A percentile compares a stretch with the other conserved stretches of the same genome.
Conservation (phyloP, 2,113 vertebrate species). For the Brienomyrus longianalis region DNA sequence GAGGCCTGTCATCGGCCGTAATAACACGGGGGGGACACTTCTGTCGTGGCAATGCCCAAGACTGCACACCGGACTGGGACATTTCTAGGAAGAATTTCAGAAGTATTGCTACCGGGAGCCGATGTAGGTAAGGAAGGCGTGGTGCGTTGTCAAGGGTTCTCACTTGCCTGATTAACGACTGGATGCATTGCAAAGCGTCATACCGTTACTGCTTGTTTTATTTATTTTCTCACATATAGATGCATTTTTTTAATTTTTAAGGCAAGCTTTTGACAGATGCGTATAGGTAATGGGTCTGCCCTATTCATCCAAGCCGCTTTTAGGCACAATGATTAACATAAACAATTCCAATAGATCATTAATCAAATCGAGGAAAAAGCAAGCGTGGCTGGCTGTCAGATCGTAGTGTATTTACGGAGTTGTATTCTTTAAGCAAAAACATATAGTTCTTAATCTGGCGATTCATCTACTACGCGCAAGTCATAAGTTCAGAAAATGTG, state of each 20-base stretch:
- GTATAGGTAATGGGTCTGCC: conserved; percentile 25
- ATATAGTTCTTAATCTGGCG: neutral
- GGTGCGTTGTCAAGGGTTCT: conserved; percentile 10
- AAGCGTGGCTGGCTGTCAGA: conserved; percentile 16
- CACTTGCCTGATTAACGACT: conserved; percentile 15
- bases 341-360: conserved; percentile 31
- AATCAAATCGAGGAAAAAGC: conserved; percentile 30
- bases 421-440: neutral
- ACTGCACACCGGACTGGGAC: conserved; percentile 36
- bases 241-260: neutral
- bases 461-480: neutral
- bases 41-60: conserved; percentile 23
- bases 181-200: conserved; percentile 9
- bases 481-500: neutral
- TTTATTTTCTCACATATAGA: conserved; percentile 1
- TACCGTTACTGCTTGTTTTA: neutral
- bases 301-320: conserved; percentile 24
- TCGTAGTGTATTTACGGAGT: neutral
- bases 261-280: neutral
- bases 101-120: conserved; percentile 26
- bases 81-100: conserved; percentile 24
- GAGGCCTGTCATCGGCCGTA: conserved; percentile 28
- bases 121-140: conserved; percentile 28
- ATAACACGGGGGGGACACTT: conserved; percentile 16
- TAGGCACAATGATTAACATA: conserved; percentile 40